Percentiles rank a stretch among this genome's conserved stretches.
These are phyloP conservation scores for Phaedon cochleariae DNA, from an alignment of 2,888 invertebrate genomes.

Conservation along the genomic window DNA sequence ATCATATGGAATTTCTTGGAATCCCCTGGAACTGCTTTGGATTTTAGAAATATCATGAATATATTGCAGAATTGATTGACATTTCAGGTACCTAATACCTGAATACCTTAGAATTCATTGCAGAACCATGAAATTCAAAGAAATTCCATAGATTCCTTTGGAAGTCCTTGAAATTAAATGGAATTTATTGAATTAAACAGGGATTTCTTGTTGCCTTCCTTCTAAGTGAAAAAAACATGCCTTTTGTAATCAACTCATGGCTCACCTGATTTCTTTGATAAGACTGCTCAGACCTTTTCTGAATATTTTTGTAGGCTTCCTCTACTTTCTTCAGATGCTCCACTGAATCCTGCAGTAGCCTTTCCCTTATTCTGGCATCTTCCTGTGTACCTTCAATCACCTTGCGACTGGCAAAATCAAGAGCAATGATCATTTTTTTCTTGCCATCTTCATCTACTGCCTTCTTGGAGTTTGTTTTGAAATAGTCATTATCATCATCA, in stretches of 20 bases:
- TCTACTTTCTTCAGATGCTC: conserved; percentile 53
- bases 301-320: conserved; percentile 50
- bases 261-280: conserved; percentile 24
- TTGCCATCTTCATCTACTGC: conserved; percentile 52
- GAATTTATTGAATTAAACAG: no score
- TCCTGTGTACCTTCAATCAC: conserved; percentile 53
- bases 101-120: no score
- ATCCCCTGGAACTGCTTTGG: no score
- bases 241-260: no score
- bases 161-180: no score
- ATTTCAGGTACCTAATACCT: no score
- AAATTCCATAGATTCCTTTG: neutral
- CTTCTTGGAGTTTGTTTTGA: conserved; percentile 81
- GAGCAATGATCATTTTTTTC: conserved; percentile 56
- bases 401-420: conserved; percentile 58
- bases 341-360: conserved; percentile 51
- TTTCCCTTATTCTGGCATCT: conserved; percentile 50
- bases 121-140: neutral
- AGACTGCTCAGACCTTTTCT: conserved; percentile 40
- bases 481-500: conserved; percentile 96
- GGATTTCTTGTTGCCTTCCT: no score
- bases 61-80: no score
- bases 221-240: no score
- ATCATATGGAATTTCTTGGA: no score
- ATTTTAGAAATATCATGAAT: no score